Evolutionary conservation across 2,797 vertebrate genomes (phyloP).

Genomic region (Eulemur albifrons): DNA sequence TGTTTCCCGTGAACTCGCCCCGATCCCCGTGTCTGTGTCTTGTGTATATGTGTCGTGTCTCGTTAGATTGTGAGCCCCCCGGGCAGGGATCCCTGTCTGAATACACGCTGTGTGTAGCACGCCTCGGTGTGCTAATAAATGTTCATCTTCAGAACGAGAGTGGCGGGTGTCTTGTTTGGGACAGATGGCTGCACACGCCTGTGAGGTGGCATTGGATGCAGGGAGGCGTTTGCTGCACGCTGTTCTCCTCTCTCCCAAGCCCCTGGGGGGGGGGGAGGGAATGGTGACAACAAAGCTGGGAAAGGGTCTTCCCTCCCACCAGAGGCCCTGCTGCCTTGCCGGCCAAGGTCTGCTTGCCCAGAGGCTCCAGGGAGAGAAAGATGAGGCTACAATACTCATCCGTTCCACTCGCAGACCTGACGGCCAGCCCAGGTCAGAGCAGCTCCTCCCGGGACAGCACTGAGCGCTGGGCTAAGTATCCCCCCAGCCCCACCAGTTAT

Average conservation of each 20-base stretch:
- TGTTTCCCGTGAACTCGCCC: background rate
- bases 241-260: background rate
- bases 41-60: constrained; percentile 38
- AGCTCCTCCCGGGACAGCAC: fast-evolving
- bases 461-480: background rate
- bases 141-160: constrained; percentile 38
- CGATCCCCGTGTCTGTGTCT: constrained; percentile 35
- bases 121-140: constrained; percentile 67
- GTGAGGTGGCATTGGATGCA: background rate
- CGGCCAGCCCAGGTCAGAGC: background rate
- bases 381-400: background rate
- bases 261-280: background rate
- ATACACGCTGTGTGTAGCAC: constrained; percentile 29
- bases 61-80: constrained; percentile 73
- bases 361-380: background rate
- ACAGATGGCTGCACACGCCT: background rate
- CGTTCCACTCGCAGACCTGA: background rate
- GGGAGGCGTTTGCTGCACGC: background rate
- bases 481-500: background rate
- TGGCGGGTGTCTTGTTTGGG: constrained; percentile 30
- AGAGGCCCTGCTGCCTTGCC: background rate
- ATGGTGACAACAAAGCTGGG: background rate
- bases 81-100: constrained; percentile 70
- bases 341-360: background rate
- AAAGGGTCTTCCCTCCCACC: background rate